phyloP scores from a whole-genome alignment of 2,888 invertebrate species.

The Temnothorax ravouxi region DNA sequence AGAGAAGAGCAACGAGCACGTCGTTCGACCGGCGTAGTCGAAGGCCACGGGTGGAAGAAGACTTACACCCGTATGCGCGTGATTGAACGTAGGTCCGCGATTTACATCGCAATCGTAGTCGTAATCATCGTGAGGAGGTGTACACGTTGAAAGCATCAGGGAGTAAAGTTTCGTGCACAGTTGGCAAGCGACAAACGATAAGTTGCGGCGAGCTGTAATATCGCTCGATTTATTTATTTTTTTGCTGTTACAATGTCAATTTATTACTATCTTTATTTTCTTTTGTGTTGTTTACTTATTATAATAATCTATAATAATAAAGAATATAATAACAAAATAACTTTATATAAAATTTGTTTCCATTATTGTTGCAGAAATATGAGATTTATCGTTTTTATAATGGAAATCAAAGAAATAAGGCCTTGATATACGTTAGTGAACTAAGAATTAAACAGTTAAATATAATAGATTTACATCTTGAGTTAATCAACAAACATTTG shows the following conservation, averaged over 20 bases:
- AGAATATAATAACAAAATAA: not conserved
- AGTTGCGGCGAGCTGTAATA: not conserved
- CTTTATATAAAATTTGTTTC: not conserved
- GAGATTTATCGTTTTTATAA: not conserved
- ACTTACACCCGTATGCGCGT: constrained; percentile 78
- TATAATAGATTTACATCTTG: not conserved
- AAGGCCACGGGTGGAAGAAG: constrained; percentile 73
- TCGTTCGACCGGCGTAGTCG: constrained; percentile 70
- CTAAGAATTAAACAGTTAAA: not conserved
- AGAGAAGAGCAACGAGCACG: constrained; percentile 43
- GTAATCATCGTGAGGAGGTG: constrained; percentile 81
- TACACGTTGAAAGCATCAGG: constrained; percentile 63
- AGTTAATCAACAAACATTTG: not conserved
- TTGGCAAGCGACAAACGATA: constrained; percentile 16
- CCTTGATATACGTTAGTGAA: not conserved
- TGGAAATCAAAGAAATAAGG: not conserved
- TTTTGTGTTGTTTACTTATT: not conserved
- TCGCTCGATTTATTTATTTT: not conserved
- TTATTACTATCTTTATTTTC: not conserved
- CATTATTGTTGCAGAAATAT: not conserved
- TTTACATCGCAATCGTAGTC: constrained; percentile 84
- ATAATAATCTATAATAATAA: not conserved
- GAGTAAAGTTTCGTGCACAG: constrained; percentile 35
- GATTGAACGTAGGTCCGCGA: constrained; percentile 83
- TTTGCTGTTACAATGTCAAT: not conserved